Evolutionary conservation across 2,113 vertebrate species (phyloP).

Genomic region (Trematocara macrostoma): DNA sequence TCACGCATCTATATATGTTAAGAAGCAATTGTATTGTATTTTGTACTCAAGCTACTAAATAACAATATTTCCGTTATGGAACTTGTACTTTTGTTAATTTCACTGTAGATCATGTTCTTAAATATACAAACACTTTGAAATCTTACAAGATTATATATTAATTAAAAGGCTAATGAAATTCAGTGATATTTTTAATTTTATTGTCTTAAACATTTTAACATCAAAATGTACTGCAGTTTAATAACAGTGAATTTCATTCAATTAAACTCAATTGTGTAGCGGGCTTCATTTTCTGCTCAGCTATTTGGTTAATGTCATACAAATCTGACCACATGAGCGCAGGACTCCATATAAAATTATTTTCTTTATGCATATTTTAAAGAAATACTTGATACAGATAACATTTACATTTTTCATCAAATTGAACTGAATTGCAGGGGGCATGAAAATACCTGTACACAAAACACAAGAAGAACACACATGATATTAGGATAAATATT

Average conservation of each 20-base stretch:
- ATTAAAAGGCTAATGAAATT: background rate
- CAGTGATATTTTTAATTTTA: background rate
- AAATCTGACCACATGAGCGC: background rate
- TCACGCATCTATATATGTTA: background rate
- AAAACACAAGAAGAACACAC: background rate
- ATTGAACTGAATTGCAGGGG: background rate
- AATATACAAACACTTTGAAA: background rate
- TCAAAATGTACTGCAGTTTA: background rate
- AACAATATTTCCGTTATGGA: background rate
- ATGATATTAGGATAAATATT: background rate
- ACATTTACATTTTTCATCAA: background rate
- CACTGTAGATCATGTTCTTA: background rate
- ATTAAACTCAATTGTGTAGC: background rate
- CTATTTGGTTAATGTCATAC: background rate
- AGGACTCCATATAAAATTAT: background rate
- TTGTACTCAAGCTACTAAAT: background rate
- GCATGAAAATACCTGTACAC: background rate
- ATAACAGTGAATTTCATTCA: background rate
- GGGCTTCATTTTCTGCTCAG: background rate
- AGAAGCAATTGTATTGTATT: background rate
- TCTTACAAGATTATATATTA: background rate
- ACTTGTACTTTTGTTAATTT: background rate
- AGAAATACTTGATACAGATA: background rate
- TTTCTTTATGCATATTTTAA: background rate
- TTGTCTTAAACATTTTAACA: background rate